Percentiles rank a stretch among this genome's conserved stretches.
Conservation (phyloP, 2,113 vertebrate genomes). For the Corythaixoides concolor region DNA sequence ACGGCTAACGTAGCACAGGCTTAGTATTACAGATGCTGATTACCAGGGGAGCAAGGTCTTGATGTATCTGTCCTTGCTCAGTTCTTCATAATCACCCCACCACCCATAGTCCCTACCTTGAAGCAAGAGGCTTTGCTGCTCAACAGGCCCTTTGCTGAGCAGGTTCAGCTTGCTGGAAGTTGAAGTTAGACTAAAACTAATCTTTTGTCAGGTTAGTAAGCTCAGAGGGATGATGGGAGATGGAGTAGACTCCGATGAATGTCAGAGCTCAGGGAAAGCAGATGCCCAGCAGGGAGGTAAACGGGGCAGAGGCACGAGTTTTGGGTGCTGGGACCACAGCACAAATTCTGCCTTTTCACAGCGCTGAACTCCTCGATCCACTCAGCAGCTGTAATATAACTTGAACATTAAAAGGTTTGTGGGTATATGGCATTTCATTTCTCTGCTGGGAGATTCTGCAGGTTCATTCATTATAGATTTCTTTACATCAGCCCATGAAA, state of each 20-base stretch:
- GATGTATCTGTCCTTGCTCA: no score
- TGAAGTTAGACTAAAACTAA: background rate
- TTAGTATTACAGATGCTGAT: background rate
- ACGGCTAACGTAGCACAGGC: accelerated
- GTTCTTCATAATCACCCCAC: background rate
- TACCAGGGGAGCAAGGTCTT: background rate
- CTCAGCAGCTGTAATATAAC: background rate
- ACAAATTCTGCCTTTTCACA: background rate
- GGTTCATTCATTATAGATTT: background rate
- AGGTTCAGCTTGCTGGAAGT: background rate
- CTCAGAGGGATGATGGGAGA: no score
- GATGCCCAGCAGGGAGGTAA: background rate
- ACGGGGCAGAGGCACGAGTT: background rate
- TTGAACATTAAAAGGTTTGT: background rate
- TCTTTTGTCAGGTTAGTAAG: background rate
- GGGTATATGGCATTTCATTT: background rate
- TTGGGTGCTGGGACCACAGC: background rate
- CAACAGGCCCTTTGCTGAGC: background rate
- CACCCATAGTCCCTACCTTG: background rate
- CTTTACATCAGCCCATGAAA: background rate
- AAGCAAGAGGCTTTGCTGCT: background rate
- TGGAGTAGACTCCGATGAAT: background rate
- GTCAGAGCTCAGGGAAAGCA: background rate
- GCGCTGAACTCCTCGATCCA: background rate
- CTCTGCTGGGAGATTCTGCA: background rate